A percentile compares a stretch with the other conserved stretches of the same genome.
Evolutionary conservation across 1,140 invertebrate species (phyloP).

Genomic region (Pomacea maculata): DNA sequence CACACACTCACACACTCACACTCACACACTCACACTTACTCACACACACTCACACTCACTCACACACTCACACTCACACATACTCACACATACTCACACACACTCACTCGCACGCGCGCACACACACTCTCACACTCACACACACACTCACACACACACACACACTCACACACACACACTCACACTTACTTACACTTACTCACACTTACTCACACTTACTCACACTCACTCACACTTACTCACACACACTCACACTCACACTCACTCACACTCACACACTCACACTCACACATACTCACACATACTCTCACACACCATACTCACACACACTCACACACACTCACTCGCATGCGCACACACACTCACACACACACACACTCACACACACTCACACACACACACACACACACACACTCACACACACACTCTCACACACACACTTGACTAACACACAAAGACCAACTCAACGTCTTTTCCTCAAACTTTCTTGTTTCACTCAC

Average conservation of each 20-base stretch:
- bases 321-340: slow-evolving; percentile 33
- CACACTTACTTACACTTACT: slow-evolving; percentile 13
- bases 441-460: background rate
- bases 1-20: slow-evolving; percentile 19
- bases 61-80: slow-evolving; percentile 33
- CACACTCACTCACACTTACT: slow-evolving; percentile 37
- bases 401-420: slow-evolving; percentile 36
- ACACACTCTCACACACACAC: slow-evolving; percentile 27
- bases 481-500: too few species aligned
- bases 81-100: slow-evolving; percentile 28
- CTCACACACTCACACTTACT: slow-evolving; percentile 37
- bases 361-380: slow-evolving; percentile 38
- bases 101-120: slow-evolving; percentile 21
- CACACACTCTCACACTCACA: slow-evolving; percentile 38
- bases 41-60: slow-evolving; percentile 32
- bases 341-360: slow-evolving; percentile 37
- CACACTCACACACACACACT: slow-evolving; percentile 31
- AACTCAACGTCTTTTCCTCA: too few species aligned
- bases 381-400: slow-evolving; percentile 31
- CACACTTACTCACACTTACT: too few species aligned
- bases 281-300: slow-evolving; percentile 3
- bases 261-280: slow-evolving; percentile 30
- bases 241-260: slow-evolving; percentile 29
- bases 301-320: background rate
- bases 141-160: slow-evolving; percentile 31